These are phyloP conservation scores for Trichonephila clavipes DNA, from an alignment of 1,140 invertebrate genomes.

Conservation along the genomic window DNA sequence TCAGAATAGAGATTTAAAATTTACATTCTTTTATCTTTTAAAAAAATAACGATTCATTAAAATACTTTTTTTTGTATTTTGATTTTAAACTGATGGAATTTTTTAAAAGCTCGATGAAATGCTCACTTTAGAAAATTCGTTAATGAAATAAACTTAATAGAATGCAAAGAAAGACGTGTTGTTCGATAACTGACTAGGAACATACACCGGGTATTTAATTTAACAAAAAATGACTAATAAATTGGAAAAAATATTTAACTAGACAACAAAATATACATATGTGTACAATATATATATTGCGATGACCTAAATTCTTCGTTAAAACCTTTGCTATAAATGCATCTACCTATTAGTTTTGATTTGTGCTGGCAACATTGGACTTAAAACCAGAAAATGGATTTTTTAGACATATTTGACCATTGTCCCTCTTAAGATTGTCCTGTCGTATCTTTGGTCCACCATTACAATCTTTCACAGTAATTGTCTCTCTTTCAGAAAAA, in stretches of 20 bases:
- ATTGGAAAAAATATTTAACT: not conserved
- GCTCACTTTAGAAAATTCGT: not conserved
- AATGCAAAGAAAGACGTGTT: not conserved
- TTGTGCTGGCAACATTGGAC: too few species aligned
- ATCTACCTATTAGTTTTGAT: too few species aligned
- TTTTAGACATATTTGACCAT: too few species aligned
- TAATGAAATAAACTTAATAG: not conserved
- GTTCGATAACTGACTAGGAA: not conserved
- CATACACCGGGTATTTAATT: not conserved
- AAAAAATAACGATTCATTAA: too few species aligned
- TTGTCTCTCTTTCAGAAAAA: too few species aligned
- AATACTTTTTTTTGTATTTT: not conserved
- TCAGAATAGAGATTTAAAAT: too few species aligned
- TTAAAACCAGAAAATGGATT: too few species aligned
- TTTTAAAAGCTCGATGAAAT: too few species aligned
- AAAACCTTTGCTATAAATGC: not conserved
- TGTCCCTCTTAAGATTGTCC: too few species aligned
- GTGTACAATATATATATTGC: not conserved
- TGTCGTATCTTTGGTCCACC: too few species aligned
- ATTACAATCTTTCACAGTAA: too few species aligned
- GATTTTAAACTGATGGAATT: not conserved
- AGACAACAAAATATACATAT: not conserved
- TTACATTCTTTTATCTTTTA: too few species aligned
- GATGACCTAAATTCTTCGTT: not conserved
- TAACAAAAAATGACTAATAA: not conserved